Conservation (phyloP, 92 coral and sea anemone genomes). For the Siderastrea radians region DNA sequence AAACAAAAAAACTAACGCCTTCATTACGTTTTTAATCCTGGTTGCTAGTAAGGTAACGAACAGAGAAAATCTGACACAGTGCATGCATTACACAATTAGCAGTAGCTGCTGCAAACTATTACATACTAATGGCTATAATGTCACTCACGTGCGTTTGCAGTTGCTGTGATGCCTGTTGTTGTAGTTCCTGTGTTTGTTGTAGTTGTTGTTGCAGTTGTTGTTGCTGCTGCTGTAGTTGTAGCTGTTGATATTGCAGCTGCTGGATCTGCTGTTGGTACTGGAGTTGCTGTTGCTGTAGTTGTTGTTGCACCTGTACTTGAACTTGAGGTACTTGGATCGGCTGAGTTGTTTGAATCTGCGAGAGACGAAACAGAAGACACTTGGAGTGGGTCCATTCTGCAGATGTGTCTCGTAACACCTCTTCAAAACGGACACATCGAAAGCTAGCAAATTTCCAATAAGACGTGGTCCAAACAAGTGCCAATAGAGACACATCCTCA, state of each 20-base stretch:
- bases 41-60: too few relatives aligned
- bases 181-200: conserved; percentile 83
- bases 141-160: conserved; percentile 47
- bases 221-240: conserved; percentile 92
- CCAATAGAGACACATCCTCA: too few relatives aligned
- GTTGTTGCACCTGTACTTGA: conserved; percentile 73
- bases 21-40: too few relatives aligned
- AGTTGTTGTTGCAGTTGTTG: conserved; percentile 92
- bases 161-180: conserved; percentile 59
- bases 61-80: too few relatives aligned
- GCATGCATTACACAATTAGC: too few relatives aligned
- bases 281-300: conserved; percentile 87
- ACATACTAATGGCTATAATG: not conserved
- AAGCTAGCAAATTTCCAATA: too few relatives aligned
- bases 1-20: too few relatives aligned
- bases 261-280: conserved; percentile 97
- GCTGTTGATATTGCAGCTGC: conserved; percentile 90
- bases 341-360: conserved; percentile 45
- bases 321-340: conserved; percentile 66
- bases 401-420: too few relatives aligned
- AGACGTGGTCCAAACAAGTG: too few relatives aligned
- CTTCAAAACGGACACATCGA: too few relatives aligned
- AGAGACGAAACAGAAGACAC: not conserved
- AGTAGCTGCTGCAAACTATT: too few relatives aligned
- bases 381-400: not conserved